Conservation (phyloP, 2,797 vertebrate species). For the Pseudotriccus pelzelni region DNA sequence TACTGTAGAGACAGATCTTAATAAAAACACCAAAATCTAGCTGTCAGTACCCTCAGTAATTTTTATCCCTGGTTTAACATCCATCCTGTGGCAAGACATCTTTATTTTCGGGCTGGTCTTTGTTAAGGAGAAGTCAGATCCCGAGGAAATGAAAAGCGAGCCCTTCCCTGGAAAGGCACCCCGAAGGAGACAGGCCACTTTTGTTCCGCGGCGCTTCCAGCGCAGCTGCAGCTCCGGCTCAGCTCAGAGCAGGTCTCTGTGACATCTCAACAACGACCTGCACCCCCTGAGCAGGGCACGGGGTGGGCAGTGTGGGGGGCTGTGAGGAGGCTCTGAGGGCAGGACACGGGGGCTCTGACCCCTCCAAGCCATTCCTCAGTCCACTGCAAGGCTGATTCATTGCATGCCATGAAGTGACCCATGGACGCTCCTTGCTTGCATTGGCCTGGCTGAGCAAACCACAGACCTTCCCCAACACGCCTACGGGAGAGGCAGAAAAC, state of each 20-base stretch:
- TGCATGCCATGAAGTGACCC: constrained; percentile 60
- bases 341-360: background rate
- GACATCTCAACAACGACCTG: background rate
- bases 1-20: background rate
- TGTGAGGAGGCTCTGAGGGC: background rate
- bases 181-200: background rate
- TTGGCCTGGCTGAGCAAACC: constrained; percentile 71
- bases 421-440: constrained; percentile 56
- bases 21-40: constrained; percentile 25
- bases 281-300: background rate
- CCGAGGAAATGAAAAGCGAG: constrained; percentile 32
- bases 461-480: constrained; percentile 41
- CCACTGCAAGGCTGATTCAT: constrained; percentile 59
- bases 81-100: background rate
- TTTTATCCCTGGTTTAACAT: background rate
- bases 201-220: background rate
- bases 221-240: background rate
- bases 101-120: background rate
- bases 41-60: background rate
- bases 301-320: background rate
- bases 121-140: background rate
- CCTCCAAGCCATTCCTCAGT: constrained; percentile 12
- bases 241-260: background rate
- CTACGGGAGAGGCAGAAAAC: constrained; percentile 18
- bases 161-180: background rate